These are phyloP conservation scores for Andrena haemorrhoa DNA, from an alignment of 2,888 invertebrate species.

Conservation along the genomic window DNA sequence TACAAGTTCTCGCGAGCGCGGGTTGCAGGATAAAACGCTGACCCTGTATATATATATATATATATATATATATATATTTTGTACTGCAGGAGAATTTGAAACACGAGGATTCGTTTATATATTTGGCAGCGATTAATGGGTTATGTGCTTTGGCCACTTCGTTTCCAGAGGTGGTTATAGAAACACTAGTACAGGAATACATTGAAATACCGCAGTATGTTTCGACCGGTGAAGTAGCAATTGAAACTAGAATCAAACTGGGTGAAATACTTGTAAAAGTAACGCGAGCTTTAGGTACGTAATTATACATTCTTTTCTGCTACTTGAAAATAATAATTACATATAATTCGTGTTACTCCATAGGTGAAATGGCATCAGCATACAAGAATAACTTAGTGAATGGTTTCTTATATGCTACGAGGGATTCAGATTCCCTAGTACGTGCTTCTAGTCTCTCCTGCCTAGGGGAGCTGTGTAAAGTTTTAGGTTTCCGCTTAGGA, in stretches of 20 bases:
- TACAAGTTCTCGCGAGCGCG: no score
- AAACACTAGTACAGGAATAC: slow-evolving; percentile 90
- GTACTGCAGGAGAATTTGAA: slow-evolving; percentile 89
- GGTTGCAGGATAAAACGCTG: no score
- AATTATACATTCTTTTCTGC: slow-evolving; percentile 11
- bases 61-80: slow-evolving; percentile 44
- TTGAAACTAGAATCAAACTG: slow-evolving; percentile 90
- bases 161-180: slow-evolving; percentile 90
- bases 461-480: slow-evolving; percentile 92
- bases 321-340: slow-evolving; percentile 1
- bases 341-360: slow-evolving; percentile 70
- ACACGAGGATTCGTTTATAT: slow-evolving; percentile 93
- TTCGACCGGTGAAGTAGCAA: slow-evolving; percentile 84
- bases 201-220: slow-evolving; percentile 81
- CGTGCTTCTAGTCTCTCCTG: slow-evolving; percentile 94
- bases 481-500: slow-evolving; percentile 91
- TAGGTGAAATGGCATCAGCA: slow-evolving; percentile 90
- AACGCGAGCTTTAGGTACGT: slow-evolving; percentile 89
- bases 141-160: slow-evolving; percentile 89
- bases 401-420: slow-evolving; percentile 89
- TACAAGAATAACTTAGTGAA: slow-evolving; percentile 90
- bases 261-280: slow-evolving; percentile 93
- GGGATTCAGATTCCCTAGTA: slow-evolving; percentile 90
- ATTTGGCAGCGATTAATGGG: slow-evolving; percentile 92
- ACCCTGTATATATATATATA: slow-evolving; percentile 1